phyloP scores from a whole-genome alignment of 2,888 invertebrate species.

The Parnassius smintheus region DNA sequence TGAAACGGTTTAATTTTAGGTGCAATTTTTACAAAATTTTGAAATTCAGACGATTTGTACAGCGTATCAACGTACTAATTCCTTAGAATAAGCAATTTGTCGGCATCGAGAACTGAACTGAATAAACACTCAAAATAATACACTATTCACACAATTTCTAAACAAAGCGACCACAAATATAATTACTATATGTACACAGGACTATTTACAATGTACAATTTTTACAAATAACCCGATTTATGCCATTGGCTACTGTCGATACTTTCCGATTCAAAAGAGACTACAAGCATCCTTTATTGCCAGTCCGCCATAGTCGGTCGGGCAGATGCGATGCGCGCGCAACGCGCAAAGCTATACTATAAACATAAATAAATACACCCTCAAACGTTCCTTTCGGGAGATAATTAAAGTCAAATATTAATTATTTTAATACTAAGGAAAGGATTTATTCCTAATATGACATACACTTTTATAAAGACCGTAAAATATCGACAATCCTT shows the following conservation, averaged over 20 bases:
- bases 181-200: constrained; percentile 87
- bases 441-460: too few species aligned
- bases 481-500: too few species aligned
- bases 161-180: constrained; percentile 84
- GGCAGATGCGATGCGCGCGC: constrained; percentile 80
- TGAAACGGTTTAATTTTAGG: constrained; percentile 48
- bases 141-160: constrained; percentile 82
- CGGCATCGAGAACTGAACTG: constrained; percentile 83
- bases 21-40: constrained; percentile 42
- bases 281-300: constrained; percentile 78
- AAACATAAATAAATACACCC: constrained; percentile 61
- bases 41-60: constrained; percentile 51
- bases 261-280: constrained; percentile 81
- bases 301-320: constrained; percentile 79
- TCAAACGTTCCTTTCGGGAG: constrained; percentile 36
- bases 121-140: constrained; percentile 81
- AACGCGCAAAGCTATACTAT: constrained; percentile 76
- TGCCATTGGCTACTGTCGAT: constrained; percentile 85
- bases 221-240: constrained; percentile 83
- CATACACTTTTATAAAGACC: too few species aligned
- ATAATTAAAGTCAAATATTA: background rate
- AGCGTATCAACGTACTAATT: constrained; percentile 72
- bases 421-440: too few species aligned
- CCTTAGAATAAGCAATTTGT: constrained; percentile 65
- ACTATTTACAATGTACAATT: constrained; percentile 88